These are phyloP conservation scores for Nettapus auritus DNA, from an alignment of 2,113 vertebrate species.

Conservation along the genomic window DNA sequence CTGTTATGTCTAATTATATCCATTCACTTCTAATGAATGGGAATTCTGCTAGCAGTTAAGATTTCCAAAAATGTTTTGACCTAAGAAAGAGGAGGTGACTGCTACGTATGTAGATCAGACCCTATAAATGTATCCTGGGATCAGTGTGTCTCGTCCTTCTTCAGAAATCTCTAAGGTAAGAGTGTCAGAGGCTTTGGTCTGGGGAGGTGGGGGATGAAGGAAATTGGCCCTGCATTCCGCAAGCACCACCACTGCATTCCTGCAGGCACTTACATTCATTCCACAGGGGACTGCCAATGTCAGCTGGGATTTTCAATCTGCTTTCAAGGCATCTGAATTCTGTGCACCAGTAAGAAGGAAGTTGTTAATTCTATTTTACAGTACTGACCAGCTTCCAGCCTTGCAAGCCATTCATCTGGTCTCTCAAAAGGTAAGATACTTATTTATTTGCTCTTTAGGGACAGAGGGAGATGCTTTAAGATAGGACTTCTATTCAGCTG, in stretches of 20 bases:
- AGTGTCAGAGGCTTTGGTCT: neutral
- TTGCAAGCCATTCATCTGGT: conserved; percentile 40
- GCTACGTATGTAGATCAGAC: conserved; percentile 73
- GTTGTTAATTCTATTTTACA: conserved; percentile 10
- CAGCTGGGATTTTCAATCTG: conserved; percentile 42
- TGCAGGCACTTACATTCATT: neutral
- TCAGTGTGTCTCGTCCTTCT: conserved; percentile 54
- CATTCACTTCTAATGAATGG: conserved; percentile 76
- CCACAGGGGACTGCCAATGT: neutral
- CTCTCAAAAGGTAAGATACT: conserved; percentile 75
- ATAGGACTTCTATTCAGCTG: neutral
- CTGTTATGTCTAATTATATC: conserved; percentile 84
- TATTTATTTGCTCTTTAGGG: conserved; percentile 12
- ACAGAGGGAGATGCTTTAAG: neutral
- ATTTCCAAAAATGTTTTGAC: conserved; percentile 76
- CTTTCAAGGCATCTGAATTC: neutral
- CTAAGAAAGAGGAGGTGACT: conserved; percentile 76
- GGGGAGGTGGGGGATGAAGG: neutral
- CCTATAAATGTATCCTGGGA: conserved; percentile 73
- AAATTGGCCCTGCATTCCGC: conserved; percentile 32
- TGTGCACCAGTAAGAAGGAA: conserved; percentile 19
- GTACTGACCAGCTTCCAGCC: conserved; percentile 18
- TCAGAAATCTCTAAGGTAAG: conserved; percentile 77
- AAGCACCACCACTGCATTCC: conserved; percentile 33
- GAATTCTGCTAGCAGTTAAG: conserved; percentile 72